Conservation (phyloP, 2,888 invertebrate species). For the Siphlonurus alternatus region DNA sequence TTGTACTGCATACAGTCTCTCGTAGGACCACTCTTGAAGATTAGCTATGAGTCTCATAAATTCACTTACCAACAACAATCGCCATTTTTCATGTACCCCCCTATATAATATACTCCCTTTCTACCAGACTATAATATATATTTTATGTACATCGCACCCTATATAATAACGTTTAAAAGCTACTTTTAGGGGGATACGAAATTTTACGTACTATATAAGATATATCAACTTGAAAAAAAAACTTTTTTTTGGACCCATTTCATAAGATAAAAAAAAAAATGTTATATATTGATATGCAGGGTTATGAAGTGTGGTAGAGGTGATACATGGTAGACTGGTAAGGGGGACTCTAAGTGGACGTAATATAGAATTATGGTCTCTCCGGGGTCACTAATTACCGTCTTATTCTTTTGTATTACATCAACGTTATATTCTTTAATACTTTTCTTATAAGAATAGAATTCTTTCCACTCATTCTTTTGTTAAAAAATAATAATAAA, state of each 20-base stretch:
- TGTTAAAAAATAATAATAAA: too few relatives aligned
- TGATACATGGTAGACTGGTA: background rate
- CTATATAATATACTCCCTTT: background rate
- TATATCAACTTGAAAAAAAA: background rate
- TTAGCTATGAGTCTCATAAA: background rate
- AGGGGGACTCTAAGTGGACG: background rate
- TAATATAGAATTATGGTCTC: slow-evolving; percentile 2
- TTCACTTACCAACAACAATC: background rate
- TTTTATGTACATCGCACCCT: slow-evolving; percentile 2
- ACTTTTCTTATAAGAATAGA: too few relatives aligned
- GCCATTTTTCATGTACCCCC: background rate
- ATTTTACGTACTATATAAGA: background rate
- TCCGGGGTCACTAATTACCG: background rate
- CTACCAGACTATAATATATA: background rate
- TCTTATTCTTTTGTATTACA: background rate
- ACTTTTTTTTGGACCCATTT: background rate
- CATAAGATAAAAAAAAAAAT: background rate
- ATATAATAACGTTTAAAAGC: slow-evolving; percentile 4
- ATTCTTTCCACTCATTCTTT: too few relatives aligned
- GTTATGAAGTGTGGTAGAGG: background rate
- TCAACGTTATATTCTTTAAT: too few relatives aligned
- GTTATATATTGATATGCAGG: background rate
- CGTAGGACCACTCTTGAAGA: slow-evolving; percentile 1
- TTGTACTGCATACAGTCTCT: too few relatives aligned
- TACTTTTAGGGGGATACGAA: background rate